Evolutionary conservation across 1,140 invertebrate genomes (phyloP), one percentile per base, ranked within the genome.

Genomic region (Ptiloglossa arizonensis): DNA sequence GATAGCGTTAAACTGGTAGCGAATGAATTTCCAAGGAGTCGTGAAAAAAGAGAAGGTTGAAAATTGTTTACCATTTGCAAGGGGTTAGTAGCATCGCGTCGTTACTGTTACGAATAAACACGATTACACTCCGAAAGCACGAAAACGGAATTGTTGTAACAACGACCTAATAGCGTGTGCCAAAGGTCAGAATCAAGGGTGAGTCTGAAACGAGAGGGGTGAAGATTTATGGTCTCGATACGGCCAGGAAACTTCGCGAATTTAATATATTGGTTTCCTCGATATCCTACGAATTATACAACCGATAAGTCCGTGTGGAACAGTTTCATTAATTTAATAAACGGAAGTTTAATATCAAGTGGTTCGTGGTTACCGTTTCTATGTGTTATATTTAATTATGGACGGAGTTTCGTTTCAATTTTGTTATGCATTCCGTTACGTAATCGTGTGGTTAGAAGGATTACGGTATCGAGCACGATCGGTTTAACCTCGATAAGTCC

Each of bases 91-190:
- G 32, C n/a, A 57, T 70, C 13, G 54, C 9, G 0, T 2, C n/a
- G 13, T 1, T 22, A 38, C 54, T 59, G 22, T 71, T 62, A 35
- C 15, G 41, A 62, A 24, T 27, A 62, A 62, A 72, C 41, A 72
- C n/a, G 29, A 38, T 62, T 72, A 62, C 11, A 35, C 32, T 35
- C 6, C 32, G 19, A 56, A 4, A 3, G 41, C 15, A 22, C 32
- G 19, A 1, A 0, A 15, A 54, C 27, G 35, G 35, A 5, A 4
- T 44, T 17, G 2, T 19, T 9, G 48, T 66, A 60, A 67, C 15
- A 19, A 27, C 15, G 11, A 67, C 1, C 19, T 67, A 74, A 68
- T 24, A 57, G 19, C 22, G 60, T 17, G 62, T 24, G 50, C 5
- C 38, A 56, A 38, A 56, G 60, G 48, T 67, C 15, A 56, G 13